These are phyloP conservation scores for Rhodeus uyekii DNA, from an alignment of 2,797 vertebrate genomes.

Conservation along the genomic window DNA sequence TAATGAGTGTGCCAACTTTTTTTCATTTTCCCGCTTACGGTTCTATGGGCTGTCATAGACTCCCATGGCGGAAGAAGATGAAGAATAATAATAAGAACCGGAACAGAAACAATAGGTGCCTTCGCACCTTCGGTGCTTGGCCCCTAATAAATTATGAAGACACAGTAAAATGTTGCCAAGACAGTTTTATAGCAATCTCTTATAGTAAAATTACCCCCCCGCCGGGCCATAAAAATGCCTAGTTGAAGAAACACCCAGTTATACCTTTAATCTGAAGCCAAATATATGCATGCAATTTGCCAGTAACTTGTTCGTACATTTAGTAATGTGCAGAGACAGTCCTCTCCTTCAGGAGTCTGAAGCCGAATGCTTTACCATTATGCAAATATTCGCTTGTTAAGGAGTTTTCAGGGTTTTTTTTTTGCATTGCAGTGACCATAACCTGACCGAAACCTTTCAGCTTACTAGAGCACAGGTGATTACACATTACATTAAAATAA, in stretches of 20 bases:
- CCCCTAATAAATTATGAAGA: too few species aligned
- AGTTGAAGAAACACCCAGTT: neutral
- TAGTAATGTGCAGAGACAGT: neutral
- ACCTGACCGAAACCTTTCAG: neutral
- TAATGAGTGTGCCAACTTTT: too few species aligned
- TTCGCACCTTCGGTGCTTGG: too few species aligned
- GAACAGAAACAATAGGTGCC: too few species aligned
- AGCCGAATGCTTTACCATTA: neutral
- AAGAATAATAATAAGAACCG: too few species aligned
- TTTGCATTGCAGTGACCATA: neutral
- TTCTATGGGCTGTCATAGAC: too few species aligned
- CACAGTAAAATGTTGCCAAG: neutral
- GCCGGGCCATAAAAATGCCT: neutral
- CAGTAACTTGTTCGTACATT: neutral
- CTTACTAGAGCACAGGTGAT: neutral
- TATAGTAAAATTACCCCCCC: too few species aligned
- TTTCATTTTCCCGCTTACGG: too few species aligned
- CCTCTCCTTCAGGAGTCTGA: neutral
- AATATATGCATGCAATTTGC: neutral
- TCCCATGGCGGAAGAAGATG: too few species aligned
- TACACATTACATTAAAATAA: neutral
- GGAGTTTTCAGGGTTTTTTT: neutral
- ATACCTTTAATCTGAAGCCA: neutral
- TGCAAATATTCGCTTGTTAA: neutral
- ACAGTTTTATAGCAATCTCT: neutral